These are phyloP conservation scores for Gila orcuttii DNA, from an alignment of 2,113 vertebrate genomes.

Conservation along the genomic window DNA sequence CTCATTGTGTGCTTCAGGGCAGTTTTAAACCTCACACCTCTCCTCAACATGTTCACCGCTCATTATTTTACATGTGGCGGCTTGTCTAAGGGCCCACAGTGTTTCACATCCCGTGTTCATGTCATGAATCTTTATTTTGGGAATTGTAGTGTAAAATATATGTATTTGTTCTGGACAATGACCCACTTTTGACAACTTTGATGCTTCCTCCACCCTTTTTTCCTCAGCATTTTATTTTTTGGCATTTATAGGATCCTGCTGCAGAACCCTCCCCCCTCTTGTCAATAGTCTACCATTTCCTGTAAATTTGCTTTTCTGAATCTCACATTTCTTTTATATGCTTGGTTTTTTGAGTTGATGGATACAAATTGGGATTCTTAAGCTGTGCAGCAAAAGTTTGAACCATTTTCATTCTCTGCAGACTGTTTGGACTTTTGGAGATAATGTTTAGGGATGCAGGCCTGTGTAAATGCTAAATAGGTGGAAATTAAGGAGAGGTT, in stretches of 20 bases:
- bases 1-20: slow-evolving; percentile 47
- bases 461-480: slow-evolving; percentile 50
- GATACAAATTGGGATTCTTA: slow-evolving; percentile 43
- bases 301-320: slow-evolving; percentile 45
- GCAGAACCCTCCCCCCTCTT: slow-evolving; percentile 18
- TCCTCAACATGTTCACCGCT: slow-evolving; percentile 31
- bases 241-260: slow-evolving; percentile 49
- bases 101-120: slow-evolving; percentile 44
- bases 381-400: slow-evolving; percentile 30
- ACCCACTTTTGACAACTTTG: slow-evolving; percentile 24
- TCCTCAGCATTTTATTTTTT: slow-evolving; percentile 46
- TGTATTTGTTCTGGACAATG: slow-evolving; percentile 53
- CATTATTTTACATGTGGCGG: slow-evolving; percentile 35
- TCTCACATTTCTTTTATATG: slow-evolving; percentile 5
- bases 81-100: slow-evolving; percentile 20
- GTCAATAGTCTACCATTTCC: slow-evolving; percentile 53
- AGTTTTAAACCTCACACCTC: slow-evolving; percentile 47
- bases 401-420: slow-evolving; percentile 45
- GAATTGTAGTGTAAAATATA: slow-evolving; percentile 39
- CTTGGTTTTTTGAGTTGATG: slow-evolving; percentile 51
- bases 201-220: not conserved
- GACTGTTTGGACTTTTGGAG: slow-evolving; percentile 19
- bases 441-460: slow-evolving; percentile 41
- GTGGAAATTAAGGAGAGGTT: slow-evolving; percentile 29
- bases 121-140: slow-evolving; percentile 33